phyloP scores from a whole-genome alignment of 2,888 invertebrate species.

The Rhagonycha fulva region DNA sequence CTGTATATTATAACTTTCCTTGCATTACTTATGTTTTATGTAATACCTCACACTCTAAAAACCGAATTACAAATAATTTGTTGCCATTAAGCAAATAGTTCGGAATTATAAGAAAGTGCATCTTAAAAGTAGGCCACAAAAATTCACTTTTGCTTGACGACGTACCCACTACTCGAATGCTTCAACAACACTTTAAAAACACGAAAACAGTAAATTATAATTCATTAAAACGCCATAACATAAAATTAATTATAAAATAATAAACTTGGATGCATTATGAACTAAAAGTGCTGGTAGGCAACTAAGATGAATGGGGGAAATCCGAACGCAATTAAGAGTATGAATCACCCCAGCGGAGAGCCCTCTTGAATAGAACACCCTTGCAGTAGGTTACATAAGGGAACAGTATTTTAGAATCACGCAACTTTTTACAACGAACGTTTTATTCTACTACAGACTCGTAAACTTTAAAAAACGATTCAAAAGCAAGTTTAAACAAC shows the following conservation, averaged over 20 bases:
- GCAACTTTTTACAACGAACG: background rate
- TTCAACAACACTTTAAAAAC: background rate
- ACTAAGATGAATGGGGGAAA: background rate
- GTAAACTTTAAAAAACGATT: background rate
- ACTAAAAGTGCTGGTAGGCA: background rate
- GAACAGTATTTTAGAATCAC: background rate
- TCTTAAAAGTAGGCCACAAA: background rate
- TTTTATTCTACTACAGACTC: background rate
- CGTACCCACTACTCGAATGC: background rate
- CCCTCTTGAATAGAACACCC: background rate
- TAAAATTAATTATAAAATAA: background rate
- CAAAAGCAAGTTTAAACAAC: background rate
- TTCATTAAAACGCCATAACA: background rate
- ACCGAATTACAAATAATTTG: background rate
- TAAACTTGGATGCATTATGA: background rate
- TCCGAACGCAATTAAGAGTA: conserved; percentile 2
- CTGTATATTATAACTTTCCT: background rate
- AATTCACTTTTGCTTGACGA: background rate
- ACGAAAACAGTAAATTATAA: background rate
- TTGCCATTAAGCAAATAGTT: background rate
- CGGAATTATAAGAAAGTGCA: background rate
- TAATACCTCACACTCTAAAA: background rate
- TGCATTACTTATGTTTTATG: background rate
- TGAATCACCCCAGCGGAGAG: background rate
- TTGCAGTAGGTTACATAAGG: background rate